phyloP scores from a whole-genome alignment of 2,888 invertebrate species.

The Smittia aterrima region DNA sequence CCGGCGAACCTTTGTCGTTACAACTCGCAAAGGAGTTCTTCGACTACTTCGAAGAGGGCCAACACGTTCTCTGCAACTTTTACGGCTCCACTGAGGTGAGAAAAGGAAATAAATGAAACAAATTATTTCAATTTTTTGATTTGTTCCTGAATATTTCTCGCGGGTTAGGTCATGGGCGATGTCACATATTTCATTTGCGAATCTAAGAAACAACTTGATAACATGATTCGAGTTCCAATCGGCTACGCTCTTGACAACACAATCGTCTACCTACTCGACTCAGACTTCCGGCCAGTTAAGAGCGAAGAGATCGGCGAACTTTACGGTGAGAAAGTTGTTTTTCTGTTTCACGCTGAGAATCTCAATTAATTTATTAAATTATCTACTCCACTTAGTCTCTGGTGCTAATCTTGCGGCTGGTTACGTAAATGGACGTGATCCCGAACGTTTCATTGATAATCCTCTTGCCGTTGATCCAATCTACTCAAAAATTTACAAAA shows the following conservation, averaged over 20 bases:
- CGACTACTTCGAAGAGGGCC: constrained; percentile 64
- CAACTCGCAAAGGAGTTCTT: constrained; percentile 74
- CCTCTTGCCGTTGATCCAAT: constrained; percentile 68
- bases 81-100: constrained; percentile 81
- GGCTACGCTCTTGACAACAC: constrained; percentile 78
- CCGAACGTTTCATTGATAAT: constrained; percentile 72
- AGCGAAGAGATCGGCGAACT: constrained; percentile 77
- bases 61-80: constrained; percentile 75
- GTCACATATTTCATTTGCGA: constrained; percentile 75
- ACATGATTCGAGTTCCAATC: constrained; percentile 73
- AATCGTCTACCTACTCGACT: constrained; percentile 74
- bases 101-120: no score
- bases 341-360: no score
- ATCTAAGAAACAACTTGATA: constrained; percentile 60
- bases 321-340: no score
- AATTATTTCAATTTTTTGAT: background rate
- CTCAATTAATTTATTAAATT: no score
- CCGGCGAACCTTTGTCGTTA: constrained; percentile 76
- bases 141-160: background rate
- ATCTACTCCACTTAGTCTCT: no score
- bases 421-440: constrained; percentile 73
- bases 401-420: constrained; percentile 78
- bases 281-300: constrained; percentile 68
- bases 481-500: constrained; percentile 72
- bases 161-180: constrained; percentile 69